Conservation (phyloP, 2,113 vertebrate genomes). For the Trachemys scripta region DNA sequence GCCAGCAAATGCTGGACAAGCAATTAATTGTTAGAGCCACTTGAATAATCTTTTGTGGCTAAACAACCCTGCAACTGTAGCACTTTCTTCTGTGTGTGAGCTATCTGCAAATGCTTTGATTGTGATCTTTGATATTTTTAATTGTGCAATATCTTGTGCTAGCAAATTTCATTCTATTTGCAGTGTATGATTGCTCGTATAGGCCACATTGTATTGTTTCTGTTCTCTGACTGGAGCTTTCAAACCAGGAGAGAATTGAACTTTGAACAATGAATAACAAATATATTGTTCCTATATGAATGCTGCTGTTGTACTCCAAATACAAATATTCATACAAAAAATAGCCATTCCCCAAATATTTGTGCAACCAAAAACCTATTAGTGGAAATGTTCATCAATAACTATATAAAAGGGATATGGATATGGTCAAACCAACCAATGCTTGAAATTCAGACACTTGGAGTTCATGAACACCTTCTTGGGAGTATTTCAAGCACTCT, state of each 20-base stretch:
- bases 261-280: background rate
- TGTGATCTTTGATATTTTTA: background rate
- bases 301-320: background rate
- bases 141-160: background rate
- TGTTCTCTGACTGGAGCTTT: background rate
- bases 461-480: background rate
- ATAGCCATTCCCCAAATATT: background rate
- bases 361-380: background rate
- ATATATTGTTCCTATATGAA: background rate
- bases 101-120: background rate
- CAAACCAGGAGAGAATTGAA: too few species aligned
- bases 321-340: background rate
- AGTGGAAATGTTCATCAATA: background rate
- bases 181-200: background rate
- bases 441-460: too few species aligned
- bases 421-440: conserved; percentile 13
- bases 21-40: background rate
- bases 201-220: background rate
- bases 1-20: background rate
- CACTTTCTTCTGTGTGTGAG: background rate
- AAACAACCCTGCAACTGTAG: background rate
- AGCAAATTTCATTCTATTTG: background rate
- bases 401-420: background rate
- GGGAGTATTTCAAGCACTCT: background rate
- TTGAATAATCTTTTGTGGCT: background rate